Evolutionary conservation across 2,888 invertebrate genomes (phyloP), one percentile per base, ranked within the genome.

Genomic region (Brachyptera putata): DNA sequence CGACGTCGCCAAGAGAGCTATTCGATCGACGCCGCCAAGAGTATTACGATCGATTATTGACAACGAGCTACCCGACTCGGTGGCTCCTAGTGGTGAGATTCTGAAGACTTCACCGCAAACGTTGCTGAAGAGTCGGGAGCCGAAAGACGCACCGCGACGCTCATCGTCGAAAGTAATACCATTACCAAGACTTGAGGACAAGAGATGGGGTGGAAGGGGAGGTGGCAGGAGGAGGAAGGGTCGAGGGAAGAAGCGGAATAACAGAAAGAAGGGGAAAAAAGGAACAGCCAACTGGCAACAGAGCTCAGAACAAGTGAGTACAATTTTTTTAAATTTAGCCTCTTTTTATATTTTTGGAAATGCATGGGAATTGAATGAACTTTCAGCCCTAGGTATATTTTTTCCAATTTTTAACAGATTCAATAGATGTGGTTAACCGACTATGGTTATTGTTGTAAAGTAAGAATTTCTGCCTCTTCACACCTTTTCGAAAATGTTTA

Each of bases 61-160:
- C 50, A 65, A 65, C 53, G 65, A 65, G 59, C 56, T 65, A 18
- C 65, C 65, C 1, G 64, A 62, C 18, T 49, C 43, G 7, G 16
- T 43, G 11, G 49, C 13, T 14, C 46, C 58, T 1, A 39, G 43
- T 7, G 37, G 39, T n/a, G 56, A 24, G 3, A 55, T 50, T 26
- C 57, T 50, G 16, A 39, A 25, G 43, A 58, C 26, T 2, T 56
- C 56, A 14, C 62, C 62, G 21, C 55, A 43, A 26, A 37, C 21
- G 18, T 46, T 59, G 26, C 48, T 57, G 37, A 39, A 50, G 43
- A 53, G 36, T n/a, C 16, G 57, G 5, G 22, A 13, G 41, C 18
- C 53, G 21, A 34, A 34, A 18, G 36, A 36, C 18, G 5, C 21
- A 1, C 11, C 14, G 11, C 30, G 49, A 16, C 24, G 26, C 30